Evolutionary conservation across 2,797 vertebrate species (phyloP).

Genomic region (Leuciscus waleckii): DNA sequence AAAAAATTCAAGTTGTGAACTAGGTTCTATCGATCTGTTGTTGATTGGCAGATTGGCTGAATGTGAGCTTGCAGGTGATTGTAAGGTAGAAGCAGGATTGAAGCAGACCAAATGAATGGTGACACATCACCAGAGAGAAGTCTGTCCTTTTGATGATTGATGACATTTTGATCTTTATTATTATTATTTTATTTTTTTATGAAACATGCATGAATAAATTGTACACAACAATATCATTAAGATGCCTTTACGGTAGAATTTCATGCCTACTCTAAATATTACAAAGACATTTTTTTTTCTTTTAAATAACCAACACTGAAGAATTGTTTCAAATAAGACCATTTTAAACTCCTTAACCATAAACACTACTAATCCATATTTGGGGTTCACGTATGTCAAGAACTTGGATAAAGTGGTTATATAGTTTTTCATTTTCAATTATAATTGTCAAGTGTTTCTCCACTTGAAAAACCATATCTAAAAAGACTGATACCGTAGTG

Average conservation of each 20-base stretch:
- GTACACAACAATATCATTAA: background rate
- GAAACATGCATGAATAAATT: background rate
- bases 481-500: constrained; percentile 8
- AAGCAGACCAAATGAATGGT: background rate
- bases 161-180: background rate
- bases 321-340: background rate
- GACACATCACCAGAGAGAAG: background rate
- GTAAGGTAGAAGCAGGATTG: background rate
- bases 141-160: background rate
- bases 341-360: background rate
- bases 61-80: background rate
- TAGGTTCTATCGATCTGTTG: background rate
- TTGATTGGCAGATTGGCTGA: background rate
- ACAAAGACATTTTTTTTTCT: background rate
- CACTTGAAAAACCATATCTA: background rate
- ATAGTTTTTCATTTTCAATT: background rate
- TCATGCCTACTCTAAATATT: background rate
- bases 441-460: background rate
- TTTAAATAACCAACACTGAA: background rate
- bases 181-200: background rate
- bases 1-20: background rate
- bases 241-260: background rate
- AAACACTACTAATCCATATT: too few species aligned
- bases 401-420: background rate
- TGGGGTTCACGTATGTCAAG: background rate